Evolutionary conservation across 2,888 invertebrate species (phyloP).

Genomic region (Thymelicus acteon): DNA sequence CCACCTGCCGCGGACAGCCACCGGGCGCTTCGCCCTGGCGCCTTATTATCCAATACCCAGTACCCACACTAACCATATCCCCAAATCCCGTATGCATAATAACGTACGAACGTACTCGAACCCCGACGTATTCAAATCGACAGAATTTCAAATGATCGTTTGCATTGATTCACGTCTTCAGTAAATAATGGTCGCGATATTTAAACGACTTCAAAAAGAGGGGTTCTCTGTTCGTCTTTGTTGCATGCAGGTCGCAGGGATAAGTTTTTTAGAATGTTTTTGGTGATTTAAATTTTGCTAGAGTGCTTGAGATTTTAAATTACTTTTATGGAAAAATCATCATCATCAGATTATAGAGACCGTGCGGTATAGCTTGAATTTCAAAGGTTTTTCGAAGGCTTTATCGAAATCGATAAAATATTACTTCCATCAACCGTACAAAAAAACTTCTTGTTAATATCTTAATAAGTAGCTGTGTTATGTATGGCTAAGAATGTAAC

Average conservation of each 20-base stretch:
- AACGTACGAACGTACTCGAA: background rate
- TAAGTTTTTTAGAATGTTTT: no score
- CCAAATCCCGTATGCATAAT: conserved; percentile 32
- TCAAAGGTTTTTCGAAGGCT: no score
- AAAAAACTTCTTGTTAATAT: no score
- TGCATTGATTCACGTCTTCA: conserved; percentile 23
- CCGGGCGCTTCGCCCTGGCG: conserved; percentile 43
- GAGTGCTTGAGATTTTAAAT: no score
- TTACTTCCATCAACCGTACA: no score
- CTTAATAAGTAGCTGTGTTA: no score
- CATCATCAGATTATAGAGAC: no score
- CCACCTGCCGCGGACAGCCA: conserved; percentile 67
- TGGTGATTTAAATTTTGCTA: no score
- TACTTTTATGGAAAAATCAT: no score
- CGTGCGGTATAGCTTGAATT: no score
- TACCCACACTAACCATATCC: conserved; percentile 26
- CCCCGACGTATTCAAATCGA: conserved; percentile 26
- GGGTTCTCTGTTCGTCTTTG: background rate
- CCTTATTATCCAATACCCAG: conserved; percentile 12
- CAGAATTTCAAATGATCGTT: conserved; percentile 29
- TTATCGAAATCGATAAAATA: no score
- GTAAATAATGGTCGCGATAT: conserved; percentile 9
- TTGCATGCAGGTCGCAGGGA: background rate
- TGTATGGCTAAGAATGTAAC: no score
- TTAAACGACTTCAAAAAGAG: background rate